Conservation (phyloP, 2,113 vertebrate species). For the Bufo bufo region DNA sequence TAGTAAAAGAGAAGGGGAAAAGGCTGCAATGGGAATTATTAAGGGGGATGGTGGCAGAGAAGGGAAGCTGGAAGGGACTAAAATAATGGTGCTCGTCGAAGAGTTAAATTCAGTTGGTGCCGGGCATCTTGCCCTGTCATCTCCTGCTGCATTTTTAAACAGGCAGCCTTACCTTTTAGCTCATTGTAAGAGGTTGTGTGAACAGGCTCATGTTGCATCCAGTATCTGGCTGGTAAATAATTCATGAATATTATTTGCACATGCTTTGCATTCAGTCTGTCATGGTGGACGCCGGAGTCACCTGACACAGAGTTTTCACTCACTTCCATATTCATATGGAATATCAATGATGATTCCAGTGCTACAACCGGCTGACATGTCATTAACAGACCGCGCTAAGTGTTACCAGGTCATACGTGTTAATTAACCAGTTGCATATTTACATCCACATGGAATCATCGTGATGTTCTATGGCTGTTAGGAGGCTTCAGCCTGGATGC, state of each 20-base stretch:
- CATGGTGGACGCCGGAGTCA: constrained; percentile 18
- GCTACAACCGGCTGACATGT: neutral
- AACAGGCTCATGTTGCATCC: constrained; percentile 2
- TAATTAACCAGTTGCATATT: neutral
- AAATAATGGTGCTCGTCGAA: neutral
- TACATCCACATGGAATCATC: neutral
- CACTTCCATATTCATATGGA: constrained; percentile 8
- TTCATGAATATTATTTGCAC: constrained; percentile 34
- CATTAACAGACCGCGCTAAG: neutral
- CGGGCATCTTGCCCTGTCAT: neutral
- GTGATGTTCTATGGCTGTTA: neutral
- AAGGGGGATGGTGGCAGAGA: neutral
- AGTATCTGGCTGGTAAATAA: constrained; percentile 21
- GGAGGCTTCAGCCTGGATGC: neutral
- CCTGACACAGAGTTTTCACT: constrained; percentile 24
- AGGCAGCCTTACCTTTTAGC: constrained; percentile 11
- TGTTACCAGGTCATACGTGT: neutral
- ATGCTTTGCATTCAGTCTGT: constrained; percentile 41
- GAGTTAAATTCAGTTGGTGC: constrained; percentile 3
- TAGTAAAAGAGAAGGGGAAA: constrained; percentile 2
- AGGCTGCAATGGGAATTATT: neutral
- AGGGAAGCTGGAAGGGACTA: neutral
- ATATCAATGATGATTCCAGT: neutral
- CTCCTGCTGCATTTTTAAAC: neutral
- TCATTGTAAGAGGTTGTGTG: constrained; percentile 4